phyloP scores from a whole-genome alignment of 2,797 vertebrate genomes.

The Danio jaintianensis region DNA sequence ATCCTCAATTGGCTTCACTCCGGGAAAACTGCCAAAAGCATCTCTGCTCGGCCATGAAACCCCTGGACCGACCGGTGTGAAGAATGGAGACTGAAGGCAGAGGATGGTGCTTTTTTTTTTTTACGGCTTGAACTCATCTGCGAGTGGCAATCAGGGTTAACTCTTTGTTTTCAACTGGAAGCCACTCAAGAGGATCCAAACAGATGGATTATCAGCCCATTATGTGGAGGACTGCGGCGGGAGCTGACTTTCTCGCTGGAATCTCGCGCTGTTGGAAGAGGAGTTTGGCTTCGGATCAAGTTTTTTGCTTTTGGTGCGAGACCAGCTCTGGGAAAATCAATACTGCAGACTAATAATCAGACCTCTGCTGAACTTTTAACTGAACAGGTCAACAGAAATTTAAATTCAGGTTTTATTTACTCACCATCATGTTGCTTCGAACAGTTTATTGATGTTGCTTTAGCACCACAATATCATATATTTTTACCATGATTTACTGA shows the following conservation, averaged over 20 bases:
- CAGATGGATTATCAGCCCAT: slow-evolving; percentile 36
- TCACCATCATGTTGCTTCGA: background rate
- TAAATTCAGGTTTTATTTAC: background rate
- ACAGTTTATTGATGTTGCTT: background rate
- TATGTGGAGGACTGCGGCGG: slow-evolving; percentile 3
- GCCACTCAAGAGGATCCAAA: slow-evolving; percentile 7
- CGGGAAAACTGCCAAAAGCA: slow-evolving; percentile 68
- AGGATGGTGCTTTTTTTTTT: slow-evolving; percentile 35
- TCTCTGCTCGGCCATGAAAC: slow-evolving; percentile 62
- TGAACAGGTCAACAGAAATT: background rate
- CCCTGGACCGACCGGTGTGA: slow-evolving; percentile 47
- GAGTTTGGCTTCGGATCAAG: background rate
- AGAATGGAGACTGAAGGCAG: slow-evolving; percentile 39
- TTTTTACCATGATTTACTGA: no score
- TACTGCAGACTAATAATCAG: slow-evolving; percentile 2
- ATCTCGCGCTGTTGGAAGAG: background rate
- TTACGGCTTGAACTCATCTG: slow-evolving; percentile 35
- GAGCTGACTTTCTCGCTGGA: background rate
- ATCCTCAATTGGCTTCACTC: slow-evolving; percentile 54
- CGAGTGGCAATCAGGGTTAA: slow-evolving; percentile 47
- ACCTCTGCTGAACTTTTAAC: slow-evolving; percentile 19
- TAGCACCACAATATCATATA: no score
- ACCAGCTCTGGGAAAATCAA: background rate
- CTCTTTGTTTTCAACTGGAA: slow-evolving; percentile 42
- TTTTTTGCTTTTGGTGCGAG: background rate